phyloP scores from a whole-genome alignment of 2,888 invertebrate species.

The Stegana nigrithorax region DNA sequence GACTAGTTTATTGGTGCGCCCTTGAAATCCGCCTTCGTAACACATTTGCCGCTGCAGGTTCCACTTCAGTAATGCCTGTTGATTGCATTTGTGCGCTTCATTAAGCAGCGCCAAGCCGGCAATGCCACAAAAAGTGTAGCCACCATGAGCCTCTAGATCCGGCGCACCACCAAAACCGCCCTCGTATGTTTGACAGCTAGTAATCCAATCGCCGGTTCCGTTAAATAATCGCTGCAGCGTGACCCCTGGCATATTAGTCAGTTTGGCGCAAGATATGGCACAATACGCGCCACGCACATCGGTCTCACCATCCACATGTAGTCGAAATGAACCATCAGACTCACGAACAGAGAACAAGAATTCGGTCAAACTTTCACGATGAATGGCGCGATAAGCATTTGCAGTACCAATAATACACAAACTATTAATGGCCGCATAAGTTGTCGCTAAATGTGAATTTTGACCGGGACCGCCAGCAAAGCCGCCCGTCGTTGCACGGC shows the following conservation, averaged over 20 bases:
- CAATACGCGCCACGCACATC: conserved; percentile 98
- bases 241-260: conserved; percentile 77
- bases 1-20: conserved; percentile 97
- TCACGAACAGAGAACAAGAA: conserved; percentile 84
- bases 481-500: conserved; percentile 75
- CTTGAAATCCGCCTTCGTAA: conserved; percentile 96
- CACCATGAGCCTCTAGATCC: conserved; percentile 98
- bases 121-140: conserved; percentile 98
- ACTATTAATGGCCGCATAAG: conserved; percentile 96
- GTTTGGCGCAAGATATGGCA: conserved; percentile 88
- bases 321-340: conserved; percentile 89
- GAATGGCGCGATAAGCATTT: conserved; percentile 87
- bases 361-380: conserved; percentile 77
- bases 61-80: conserved; percentile 83
- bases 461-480: conserved; percentile 97
- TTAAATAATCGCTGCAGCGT: conserved; percentile 82
- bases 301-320: conserved; percentile 93
- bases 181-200: conserved; percentile 97
- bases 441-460: conserved; percentile 92
- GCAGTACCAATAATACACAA: conserved; percentile 89
- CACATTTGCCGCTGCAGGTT: conserved; percentile 90
- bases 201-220: conserved; percentile 92
- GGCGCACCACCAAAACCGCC: conserved; percentile 97
- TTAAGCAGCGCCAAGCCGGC: conserved; percentile 86
- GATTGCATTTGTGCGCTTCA: conserved; percentile 63